Conservation (phyloP, 2,797 vertebrate species). For the Mastacembelus armatus region DNA sequence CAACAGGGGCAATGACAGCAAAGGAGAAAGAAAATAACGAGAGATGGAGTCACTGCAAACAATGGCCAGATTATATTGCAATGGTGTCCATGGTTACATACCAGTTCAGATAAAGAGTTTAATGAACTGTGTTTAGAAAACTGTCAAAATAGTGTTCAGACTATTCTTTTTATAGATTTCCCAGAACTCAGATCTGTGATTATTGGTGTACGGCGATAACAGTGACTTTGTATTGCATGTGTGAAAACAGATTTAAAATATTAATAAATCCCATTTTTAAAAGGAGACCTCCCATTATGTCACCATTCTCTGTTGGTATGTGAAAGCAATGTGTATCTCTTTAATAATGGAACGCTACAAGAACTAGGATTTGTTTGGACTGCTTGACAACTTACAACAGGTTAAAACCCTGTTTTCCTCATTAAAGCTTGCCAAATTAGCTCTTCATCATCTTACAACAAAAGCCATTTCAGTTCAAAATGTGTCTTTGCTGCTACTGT, state of each 20-base stretch:
- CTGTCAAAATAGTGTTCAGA: constrained; percentile 33
- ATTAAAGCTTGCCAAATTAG: constrained; percentile 16
- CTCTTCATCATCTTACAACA: constrained; percentile 25
- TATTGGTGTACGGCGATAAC: not conserved
- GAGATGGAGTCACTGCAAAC: constrained; percentile 58
- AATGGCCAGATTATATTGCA: constrained; percentile 62
- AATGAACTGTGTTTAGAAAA: constrained; percentile 38
- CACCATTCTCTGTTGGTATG: not conserved
- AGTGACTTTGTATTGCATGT: not conserved
- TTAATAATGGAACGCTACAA: not conserved
- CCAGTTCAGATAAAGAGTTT: constrained; percentile 39
- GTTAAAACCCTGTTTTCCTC: constrained; percentile 30
- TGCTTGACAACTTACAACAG: constrained; percentile 7
- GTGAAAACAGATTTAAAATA: too few species aligned
- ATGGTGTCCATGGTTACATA: constrained; percentile 64
- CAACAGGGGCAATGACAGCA: constrained; percentile 67
- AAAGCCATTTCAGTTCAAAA: constrained; percentile 18
- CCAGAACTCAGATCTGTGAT: constrained; percentile 13
- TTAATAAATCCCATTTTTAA: too few species aligned
- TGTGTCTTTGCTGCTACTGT: constrained; percentile 26
- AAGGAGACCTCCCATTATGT: not conserved
- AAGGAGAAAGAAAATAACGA: constrained; percentile 59
- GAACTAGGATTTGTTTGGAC: constrained; percentile 18
- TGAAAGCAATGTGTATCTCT: not conserved
- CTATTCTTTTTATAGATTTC: constrained; percentile 18